A percentile compares a stretch with the other conserved stretches of the same genome.
These are phyloP conservation scores for Drosophila anomalata DNA, from an alignment of 2,888 invertebrate genomes.

Conservation along the genomic window DNA sequence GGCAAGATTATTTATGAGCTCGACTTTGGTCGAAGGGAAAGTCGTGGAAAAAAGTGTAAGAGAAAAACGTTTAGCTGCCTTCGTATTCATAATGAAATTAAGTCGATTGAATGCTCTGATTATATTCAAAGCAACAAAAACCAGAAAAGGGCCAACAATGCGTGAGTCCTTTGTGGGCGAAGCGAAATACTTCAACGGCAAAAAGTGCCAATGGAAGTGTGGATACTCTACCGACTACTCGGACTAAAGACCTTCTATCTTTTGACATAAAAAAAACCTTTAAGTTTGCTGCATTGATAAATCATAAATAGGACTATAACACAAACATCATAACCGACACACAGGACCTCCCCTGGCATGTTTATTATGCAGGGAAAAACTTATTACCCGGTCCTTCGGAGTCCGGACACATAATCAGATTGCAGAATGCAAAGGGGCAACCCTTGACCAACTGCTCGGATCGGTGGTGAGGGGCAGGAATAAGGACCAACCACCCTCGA, in stretches of 20 bases:
- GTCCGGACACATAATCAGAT: constrained; percentile 65
- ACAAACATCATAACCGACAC: constrained; percentile 24
- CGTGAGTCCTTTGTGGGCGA: constrained; percentile 40
- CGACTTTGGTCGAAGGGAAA: constrained; percentile 37
- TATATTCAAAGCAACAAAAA: constrained; percentile 66
- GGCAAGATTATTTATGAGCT: constrained; percentile 73
- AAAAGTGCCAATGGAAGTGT: not conserved
- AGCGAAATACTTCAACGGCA: not conserved
- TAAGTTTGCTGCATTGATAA: constrained; percentile 1
- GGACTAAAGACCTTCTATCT: too few species aligned
- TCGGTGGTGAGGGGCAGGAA: not conserved
- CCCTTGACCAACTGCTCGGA: constrained; percentile 46
- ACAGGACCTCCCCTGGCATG: constrained; percentile 30
- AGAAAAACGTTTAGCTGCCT: constrained; percentile 60
- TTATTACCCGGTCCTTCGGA: constrained; percentile 61
- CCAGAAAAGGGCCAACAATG: constrained; percentile 45
- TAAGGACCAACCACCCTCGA: constrained; percentile 28
- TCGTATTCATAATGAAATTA: constrained; percentile 74
- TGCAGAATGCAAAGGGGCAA: constrained; percentile 54
- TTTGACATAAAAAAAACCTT: not conserved
- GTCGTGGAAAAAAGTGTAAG: constrained; percentile 16
- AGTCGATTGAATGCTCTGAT: constrained; percentile 79
- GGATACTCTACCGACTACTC: too few species aligned
- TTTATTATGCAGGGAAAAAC: constrained; percentile 49
- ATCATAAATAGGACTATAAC: constrained; percentile 4